Percentiles rank a stretch among this genome's conserved stretches.
Conservation (phyloP, 2,113 vertebrate species). For the Pygoscelis adeliae region DNA sequence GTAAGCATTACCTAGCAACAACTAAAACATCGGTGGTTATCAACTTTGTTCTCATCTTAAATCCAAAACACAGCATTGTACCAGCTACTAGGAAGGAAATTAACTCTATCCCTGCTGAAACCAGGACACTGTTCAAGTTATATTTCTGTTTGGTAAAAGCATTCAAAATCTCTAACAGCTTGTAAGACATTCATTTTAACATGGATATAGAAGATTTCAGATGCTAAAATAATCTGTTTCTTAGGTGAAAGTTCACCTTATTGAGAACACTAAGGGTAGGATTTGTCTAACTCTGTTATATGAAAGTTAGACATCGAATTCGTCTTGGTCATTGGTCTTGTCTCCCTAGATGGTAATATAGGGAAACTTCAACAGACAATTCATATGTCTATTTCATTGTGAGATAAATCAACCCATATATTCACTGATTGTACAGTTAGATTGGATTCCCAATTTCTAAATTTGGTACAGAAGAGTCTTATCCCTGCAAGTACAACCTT, state of each 20-base stretch:
- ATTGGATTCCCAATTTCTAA: background rate
- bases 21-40: too few relatives aligned
- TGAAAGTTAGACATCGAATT: background rate
- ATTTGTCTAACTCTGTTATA: background rate
- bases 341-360: background rate
- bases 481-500: background rate
- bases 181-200: background rate
- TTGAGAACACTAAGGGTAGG: background rate
- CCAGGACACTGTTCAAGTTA: background rate
- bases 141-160: background rate
- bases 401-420: background rate
- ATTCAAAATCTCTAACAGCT: background rate
- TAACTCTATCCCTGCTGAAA: too few relatives aligned
- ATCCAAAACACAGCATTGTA: too few relatives aligned
- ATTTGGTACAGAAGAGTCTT: background rate
- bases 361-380: background rate
- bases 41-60: too few relatives aligned
- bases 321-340: fast-evolving
- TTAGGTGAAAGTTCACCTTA: background rate
- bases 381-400: background rate
- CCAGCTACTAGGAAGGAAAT: too few relatives aligned
- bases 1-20: too few relatives aligned
- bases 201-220: background rate
- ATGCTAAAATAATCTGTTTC: background rate
- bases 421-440: background rate